phyloP scores from a whole-genome alignment of 2,888 invertebrate genomes.

The Eupeodes latifasciatus region DNA sequence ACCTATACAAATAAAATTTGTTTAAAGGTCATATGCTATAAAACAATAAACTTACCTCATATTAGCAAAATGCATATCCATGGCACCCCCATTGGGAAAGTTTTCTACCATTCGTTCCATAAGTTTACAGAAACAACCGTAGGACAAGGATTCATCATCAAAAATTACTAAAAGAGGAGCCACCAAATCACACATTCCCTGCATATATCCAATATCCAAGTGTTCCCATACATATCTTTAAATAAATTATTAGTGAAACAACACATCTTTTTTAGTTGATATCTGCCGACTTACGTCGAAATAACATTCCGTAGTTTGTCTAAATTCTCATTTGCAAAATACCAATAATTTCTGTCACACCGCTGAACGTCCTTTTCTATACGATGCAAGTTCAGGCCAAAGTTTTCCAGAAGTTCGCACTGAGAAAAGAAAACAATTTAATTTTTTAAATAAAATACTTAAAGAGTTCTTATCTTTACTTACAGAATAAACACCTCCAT shows the following conservation, averaged over 20 bases:
- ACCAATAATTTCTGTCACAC: slow-evolving; percentile 97
- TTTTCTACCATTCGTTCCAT: slow-evolving; percentile 96
- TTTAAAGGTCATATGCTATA: no score
- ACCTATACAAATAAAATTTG: no score
- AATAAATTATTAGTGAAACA: neutral
- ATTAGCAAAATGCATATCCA: slow-evolving; percentile 98
- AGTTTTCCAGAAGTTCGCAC: slow-evolving; percentile 93
- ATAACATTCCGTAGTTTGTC: slow-evolving; percentile 97
- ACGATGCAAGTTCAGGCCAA: slow-evolving; percentile 95
- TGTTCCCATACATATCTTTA: slow-evolving; percentile 98
- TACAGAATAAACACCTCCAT: slow-evolving; percentile 95
- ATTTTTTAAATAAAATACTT: neutral
- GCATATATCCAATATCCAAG: slow-evolving; percentile 96
- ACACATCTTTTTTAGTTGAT: neutral
- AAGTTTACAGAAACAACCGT: slow-evolving; percentile 95
- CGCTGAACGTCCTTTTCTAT: slow-evolving; percentile 98
- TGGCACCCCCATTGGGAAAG: slow-evolving; percentile 96
- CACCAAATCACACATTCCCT: slow-evolving; percentile 98
- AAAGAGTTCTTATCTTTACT: slow-evolving; percentile 80
- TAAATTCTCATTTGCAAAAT: slow-evolving; percentile 94
- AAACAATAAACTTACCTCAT: slow-evolving; percentile 87
- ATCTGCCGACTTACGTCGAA: slow-evolving; percentile 91
- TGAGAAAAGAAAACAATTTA: slow-evolving; percentile 83
- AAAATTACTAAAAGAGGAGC: slow-evolving; percentile 96
- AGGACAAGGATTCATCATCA: slow-evolving; percentile 95